Percentiles rank a stretch among this genome's conserved stretches.
Conservation (phyloP, 2,888 invertebrate species). For the Ctena decussata region DNA sequence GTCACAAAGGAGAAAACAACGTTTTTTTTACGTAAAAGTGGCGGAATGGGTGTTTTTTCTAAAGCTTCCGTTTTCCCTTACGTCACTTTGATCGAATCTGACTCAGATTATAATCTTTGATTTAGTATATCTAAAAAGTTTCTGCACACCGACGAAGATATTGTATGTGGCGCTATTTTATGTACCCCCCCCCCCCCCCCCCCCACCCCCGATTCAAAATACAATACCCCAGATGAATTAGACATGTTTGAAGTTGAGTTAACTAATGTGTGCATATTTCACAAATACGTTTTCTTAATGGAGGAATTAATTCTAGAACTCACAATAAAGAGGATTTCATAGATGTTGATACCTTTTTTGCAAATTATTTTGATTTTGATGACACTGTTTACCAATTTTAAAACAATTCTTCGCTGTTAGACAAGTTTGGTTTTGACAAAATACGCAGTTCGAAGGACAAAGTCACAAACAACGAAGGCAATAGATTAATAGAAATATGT, state of each 20-base stretch:
- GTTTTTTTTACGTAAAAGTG: slow-evolving; percentile 9
- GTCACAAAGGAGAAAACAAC: neutral
- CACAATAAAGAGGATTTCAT: slow-evolving; percentile 14
- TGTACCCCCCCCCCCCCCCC: no score
- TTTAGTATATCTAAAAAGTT: neutral
- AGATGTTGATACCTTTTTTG: neutral
- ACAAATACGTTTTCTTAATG: slow-evolving; percentile 2
- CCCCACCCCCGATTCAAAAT: neutral
- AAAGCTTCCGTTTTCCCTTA: neutral
- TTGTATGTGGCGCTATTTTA: neutral
- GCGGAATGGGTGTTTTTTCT: slow-evolving; percentile 15
- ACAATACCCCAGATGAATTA: neutral
- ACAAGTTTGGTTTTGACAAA: neutral
- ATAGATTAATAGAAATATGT: neutral
- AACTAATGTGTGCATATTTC: neutral
- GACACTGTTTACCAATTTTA: neutral
- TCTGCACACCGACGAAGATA: neutral
- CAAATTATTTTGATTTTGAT: slow-evolving; percentile 10
- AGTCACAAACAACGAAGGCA: neutral
- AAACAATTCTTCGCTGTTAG: neutral
- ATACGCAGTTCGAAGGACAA: neutral
- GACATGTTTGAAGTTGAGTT: slow-evolving; percentile 17
- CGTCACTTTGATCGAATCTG: neutral
- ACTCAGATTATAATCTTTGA: neutral
- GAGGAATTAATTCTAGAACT: slow-evolving; percentile 8